Conservation (phyloP, 2,797 vertebrate species). For the Ciconia nigra region DNA sequence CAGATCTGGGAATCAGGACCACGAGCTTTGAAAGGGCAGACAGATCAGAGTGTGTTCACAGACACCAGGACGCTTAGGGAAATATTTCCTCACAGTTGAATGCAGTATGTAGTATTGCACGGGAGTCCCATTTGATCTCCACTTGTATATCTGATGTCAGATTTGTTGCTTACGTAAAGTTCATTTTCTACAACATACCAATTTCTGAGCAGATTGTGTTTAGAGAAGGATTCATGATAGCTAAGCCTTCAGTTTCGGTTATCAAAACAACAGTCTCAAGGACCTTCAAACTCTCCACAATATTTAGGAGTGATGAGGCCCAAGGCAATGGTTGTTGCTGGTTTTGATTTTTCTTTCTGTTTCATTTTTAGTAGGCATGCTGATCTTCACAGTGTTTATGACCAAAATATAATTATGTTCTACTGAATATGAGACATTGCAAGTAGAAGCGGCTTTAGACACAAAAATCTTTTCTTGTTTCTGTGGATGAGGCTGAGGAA, state of each 20-base stretch:
- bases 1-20: background rate
- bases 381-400: background rate
- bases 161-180: background rate
- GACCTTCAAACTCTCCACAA: background rate
- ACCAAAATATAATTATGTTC: background rate
- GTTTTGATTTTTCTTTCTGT: background rate
- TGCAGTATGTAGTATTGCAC: background rate
- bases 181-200: background rate
- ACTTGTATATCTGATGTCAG: background rate
- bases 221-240: background rate
- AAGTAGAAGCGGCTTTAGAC: background rate
- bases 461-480: background rate
- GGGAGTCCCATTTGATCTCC: background rate
- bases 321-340: background rate
- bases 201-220: background rate
- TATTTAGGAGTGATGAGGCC: background rate
- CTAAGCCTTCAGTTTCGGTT: background rate
- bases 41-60: background rate
- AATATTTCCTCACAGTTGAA: background rate
- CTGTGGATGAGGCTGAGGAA: background rate
- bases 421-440: background rate
- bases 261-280: background rate
- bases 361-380: background rate
- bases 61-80: background rate
- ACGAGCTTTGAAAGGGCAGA: background rate